A percentile compares a stretch with the other conserved stretches of the same genome.
Evolutionary conservation across 2,113 vertebrate species (phyloP).

Genomic region (Takifugu bimaculatus): DNA sequence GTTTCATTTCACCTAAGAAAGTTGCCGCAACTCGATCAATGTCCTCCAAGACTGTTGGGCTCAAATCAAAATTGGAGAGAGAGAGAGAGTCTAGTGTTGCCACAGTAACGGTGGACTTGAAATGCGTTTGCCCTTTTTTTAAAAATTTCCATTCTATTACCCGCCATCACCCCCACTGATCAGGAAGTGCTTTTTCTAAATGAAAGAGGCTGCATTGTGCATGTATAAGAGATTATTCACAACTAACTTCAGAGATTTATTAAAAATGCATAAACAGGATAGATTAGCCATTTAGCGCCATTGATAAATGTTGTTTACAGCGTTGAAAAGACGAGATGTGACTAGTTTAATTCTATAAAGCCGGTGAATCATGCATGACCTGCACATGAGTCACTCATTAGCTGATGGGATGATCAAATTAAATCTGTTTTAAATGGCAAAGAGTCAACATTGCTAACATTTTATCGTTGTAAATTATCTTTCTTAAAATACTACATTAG

Average conservation of each 20-base stretch:
- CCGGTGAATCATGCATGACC: too few species aligned
- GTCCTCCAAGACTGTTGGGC: slow-evolving; percentile 13
- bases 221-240: too few species aligned
- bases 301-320: too few species aligned
- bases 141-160: slow-evolving; percentile 16
- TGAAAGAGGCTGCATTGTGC: not conserved
- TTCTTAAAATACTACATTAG: not conserved
- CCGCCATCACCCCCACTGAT: slow-evolving; percentile 1
- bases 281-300: too few species aligned
- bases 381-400: too few species aligned
- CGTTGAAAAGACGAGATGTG: too few species aligned
- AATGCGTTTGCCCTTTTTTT: not conserved
- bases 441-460: too few species aligned
- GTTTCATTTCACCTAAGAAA: not conserved
- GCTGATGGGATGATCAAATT: too few species aligned
- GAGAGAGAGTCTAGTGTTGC: not conserved
- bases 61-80: slow-evolving; percentile 7
- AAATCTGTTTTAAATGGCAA: too few species aligned
- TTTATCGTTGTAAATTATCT: not conserved
- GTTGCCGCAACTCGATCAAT: slow-evolving; percentile 11
- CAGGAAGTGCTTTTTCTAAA: slow-evolving; percentile 5
- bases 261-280: too few species aligned
- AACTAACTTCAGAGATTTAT: too few species aligned
- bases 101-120: slow-evolving; percentile 9
- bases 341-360: too few species aligned